phyloP scores from a whole-genome alignment of 2,888 invertebrate species.

The Myopa tessellatipennis region DNA sequence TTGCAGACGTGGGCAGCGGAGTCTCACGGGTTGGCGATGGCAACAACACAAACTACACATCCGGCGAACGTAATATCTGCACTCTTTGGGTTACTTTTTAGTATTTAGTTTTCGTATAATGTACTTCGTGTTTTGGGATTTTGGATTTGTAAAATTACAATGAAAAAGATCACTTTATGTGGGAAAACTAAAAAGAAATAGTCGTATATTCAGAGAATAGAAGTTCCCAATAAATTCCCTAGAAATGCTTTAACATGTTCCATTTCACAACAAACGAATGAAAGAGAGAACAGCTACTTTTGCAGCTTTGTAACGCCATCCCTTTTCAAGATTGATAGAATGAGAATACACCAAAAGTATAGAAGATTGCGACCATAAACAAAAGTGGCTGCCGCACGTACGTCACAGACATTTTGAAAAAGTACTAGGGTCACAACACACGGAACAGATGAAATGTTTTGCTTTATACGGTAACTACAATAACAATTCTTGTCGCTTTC shows the following conservation, averaged over 20 bases:
- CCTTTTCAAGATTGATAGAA: no score
- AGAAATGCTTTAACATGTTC: constrained; percentile 11
- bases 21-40: constrained; percentile 20
- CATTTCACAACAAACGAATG: constrained; percentile 15
- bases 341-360: no score
- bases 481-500: no score
- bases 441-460: no score
- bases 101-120: no score
- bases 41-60: constrained; percentile 10
- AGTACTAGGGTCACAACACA: no score
- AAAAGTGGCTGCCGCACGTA: no score
- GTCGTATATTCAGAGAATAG: neutral
- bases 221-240: neutral
- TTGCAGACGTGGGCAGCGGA: constrained; percentile 14
- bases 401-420: no score
- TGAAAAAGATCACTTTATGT: neutral
- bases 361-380: no score
- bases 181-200: neutral
- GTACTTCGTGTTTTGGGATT: no score
- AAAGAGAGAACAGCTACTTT: constrained; percentile 20
- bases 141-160: neutral
- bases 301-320: no score
- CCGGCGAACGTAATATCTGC: neutral
- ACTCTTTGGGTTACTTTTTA: neutral
- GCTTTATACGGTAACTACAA: no score